Conservation (phyloP, 2,888 invertebrate species). For the Nasonia oneida region DNA sequence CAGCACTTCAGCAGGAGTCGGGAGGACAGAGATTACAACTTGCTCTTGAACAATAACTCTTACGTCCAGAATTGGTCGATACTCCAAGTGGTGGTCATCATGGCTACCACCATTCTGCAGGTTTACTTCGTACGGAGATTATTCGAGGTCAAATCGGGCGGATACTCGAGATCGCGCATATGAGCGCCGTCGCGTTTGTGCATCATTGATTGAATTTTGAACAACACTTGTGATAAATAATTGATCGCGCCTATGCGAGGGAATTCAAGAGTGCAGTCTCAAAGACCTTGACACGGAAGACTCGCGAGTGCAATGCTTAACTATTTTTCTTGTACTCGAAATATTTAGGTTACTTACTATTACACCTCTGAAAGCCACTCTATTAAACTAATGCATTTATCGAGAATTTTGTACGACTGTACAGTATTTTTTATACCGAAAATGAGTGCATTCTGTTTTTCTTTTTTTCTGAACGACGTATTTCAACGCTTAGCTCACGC, state of each 20-base stretch:
- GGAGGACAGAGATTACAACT: conserved; percentile 90
- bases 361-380: conserved; percentile 29
- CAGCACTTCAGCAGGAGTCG: conserved; percentile 90
- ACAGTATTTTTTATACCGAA: conserved; percentile 58
- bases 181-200: conserved; percentile 62
- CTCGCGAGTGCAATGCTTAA: conserved; percentile 34
- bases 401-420: conserved; percentile 44
- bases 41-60: conserved; percentile 89
- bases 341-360: conserved; percentile 43
- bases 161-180: conserved; percentile 76
- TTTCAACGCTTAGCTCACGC: background rate
- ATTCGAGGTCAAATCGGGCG: conserved; percentile 88
- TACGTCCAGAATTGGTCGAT: conserved; percentile 96
- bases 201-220: conserved; percentile 35
- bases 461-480: background rate
- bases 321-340: conserved; percentile 34
- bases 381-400: conserved; percentile 44
- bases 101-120: conserved; percentile 88
- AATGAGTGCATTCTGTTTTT: conserved; percentile 44
- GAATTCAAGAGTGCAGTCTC: background rate
- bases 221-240: conserved; percentile 53
- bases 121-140: conserved; percentile 94
- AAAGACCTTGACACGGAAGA: conserved; percentile 38
- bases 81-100: conserved; percentile 90
- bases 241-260: conserved; percentile 18